Conservation (phyloP, 2,113 vertebrate species). For the Malurus elegans region DNA sequence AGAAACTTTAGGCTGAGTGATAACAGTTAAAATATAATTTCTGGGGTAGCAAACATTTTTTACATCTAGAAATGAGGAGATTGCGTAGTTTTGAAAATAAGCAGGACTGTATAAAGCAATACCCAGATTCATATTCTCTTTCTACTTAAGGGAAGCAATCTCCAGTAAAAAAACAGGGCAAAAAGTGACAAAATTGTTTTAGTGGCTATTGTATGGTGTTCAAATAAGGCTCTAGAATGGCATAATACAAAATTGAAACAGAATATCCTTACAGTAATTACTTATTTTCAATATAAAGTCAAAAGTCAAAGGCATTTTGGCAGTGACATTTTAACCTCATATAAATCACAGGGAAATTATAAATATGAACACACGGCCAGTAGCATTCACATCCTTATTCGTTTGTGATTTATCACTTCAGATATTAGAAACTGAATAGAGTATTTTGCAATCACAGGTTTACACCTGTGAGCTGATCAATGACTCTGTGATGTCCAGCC, state of each 20-base stretch:
- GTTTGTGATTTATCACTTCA: background rate
- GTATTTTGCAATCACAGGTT: background rate
- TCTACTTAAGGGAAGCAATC: background rate
- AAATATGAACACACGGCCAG: background rate
- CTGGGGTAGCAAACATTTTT: fast-evolving
- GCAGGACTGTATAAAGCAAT: background rate
- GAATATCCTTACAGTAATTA: background rate
- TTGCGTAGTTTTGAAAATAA: background rate
- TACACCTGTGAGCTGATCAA: background rate
- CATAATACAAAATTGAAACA: background rate
- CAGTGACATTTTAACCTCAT: background rate
- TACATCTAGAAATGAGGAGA: background rate
- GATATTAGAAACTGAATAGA: background rate
- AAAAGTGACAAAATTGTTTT: background rate
- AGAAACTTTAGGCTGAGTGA: background rate
- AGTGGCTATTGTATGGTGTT: background rate
- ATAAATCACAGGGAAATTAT: background rate
- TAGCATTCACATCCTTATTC: background rate
- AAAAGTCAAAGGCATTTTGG: background rate
- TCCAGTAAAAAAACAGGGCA: background rate
- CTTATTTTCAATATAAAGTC: background rate
- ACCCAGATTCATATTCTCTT: background rate
- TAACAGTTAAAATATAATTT: background rate
- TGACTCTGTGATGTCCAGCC: background rate
- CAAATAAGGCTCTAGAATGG: background rate